Evolutionary conservation across 2,888 invertebrate species (phyloP).

Genomic region (Drosophila nr. perissopoda): DNA sequence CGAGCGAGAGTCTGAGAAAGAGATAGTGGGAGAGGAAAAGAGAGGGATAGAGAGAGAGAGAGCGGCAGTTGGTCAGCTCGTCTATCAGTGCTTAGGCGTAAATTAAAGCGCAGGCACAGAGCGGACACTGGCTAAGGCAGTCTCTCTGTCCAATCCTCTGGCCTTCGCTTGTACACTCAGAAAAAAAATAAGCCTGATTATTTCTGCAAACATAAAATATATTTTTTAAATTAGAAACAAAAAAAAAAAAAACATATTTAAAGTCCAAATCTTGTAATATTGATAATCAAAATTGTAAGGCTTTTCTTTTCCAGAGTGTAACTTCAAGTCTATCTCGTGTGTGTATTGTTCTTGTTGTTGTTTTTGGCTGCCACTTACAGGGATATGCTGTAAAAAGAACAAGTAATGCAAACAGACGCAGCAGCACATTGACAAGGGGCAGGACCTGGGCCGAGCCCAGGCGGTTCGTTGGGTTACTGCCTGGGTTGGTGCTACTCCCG

Average conservation of each 20-base stretch:
- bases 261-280: background rate
- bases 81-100: constrained; percentile 55
- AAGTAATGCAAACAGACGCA: constrained; percentile 75
- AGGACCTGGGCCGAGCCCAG: constrained; percentile 3
- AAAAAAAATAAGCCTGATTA: background rate
- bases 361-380: constrained; percentile 13
- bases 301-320: background rate
- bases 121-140: constrained; percentile 11
- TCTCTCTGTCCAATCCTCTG: constrained; percentile 1
- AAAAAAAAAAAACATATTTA: background rate
- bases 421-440: constrained; percentile 55
- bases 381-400: constrained; percentile 58
- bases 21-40: background rate
- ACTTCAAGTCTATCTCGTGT: background rate
- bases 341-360: constrained; percentile 9
- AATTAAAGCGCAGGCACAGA: constrained; percentile 60
- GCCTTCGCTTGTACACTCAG: background rate
- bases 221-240: background rate
- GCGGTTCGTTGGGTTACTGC: background rate
- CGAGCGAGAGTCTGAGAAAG: background rate
- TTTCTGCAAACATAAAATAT: background rate
- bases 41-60: background rate
- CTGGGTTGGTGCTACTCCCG: background rate
- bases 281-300: background rate
- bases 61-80: background rate